Percentiles rank a stretch among this genome's conserved stretches.
Conservation (phyloP, 2,888 invertebrate genomes). For the Willowsia nigromaculata region DNA sequence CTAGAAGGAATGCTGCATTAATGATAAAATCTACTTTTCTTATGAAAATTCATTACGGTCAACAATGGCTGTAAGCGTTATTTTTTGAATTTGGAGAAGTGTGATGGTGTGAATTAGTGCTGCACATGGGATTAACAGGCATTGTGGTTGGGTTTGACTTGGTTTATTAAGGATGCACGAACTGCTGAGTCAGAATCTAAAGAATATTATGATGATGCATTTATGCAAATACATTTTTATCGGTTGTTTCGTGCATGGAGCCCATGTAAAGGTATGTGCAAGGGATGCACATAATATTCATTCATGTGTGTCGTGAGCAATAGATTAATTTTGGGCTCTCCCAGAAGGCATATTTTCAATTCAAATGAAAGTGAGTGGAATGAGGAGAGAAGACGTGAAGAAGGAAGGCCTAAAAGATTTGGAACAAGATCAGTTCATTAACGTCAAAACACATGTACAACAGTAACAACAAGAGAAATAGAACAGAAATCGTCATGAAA, state of each 20-base stretch:
- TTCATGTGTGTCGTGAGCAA: constrained; percentile 42
- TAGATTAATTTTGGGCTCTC: constrained; percentile 56
- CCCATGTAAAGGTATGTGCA: neutral
- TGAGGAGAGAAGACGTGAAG: neutral
- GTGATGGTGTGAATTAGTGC: neutral
- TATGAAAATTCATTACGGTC: constrained; percentile 20
- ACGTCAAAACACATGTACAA: constrained; percentile 20
- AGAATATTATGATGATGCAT: neutral
- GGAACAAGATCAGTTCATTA: constrained; percentile 64
- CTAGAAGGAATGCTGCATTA: neutral
- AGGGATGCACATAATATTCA: neutral
- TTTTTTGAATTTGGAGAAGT: neutral
- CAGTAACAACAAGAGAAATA: neutral
- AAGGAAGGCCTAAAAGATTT: neutral
- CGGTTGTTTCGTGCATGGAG: neutral
- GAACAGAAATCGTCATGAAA: neutral
- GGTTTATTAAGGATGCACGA: constrained; percentile 62
- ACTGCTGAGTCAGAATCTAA: constrained; percentile 38
- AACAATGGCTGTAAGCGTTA: constrained; percentile 4
- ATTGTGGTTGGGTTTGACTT: neutral
- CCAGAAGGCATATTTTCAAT: constrained; percentile 31
- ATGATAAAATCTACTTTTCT: neutral
- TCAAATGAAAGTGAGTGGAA: constrained; percentile 43
- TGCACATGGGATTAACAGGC: neutral
- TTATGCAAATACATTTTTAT: neutral